Evolutionary conservation across 2,797 vertebrate genomes (phyloP), one percentile per base, ranked within the genome.

Genomic region (Eulemur rubriventer): DNA sequence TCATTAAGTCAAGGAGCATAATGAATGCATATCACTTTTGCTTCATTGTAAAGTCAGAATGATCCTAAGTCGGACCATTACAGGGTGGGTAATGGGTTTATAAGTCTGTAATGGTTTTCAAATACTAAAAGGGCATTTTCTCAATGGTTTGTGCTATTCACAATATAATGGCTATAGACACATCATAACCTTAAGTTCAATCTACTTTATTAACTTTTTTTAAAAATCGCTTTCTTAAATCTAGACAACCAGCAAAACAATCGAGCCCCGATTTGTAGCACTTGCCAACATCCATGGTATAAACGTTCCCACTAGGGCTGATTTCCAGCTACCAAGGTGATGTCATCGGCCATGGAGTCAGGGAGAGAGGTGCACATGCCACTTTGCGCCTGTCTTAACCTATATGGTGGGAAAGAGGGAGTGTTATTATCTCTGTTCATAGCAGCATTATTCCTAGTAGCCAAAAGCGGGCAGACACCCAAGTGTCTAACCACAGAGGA

Each of bases 371-470:
- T 1, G 6, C 8, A 65, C 67, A 26, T 20, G 5, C 9, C 48
- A 7, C 26, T 20, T 2, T 7, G 22, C 22, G 4, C 24, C 55
- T 8, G 22, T 57, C 55, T 57, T 10, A 57, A 24, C 55, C 55
- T 57, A 9, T 4, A 10, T 24, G 55, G 22, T 0, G 38, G 72
- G 55, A 43, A 43, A n/a, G 41, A 57, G 41, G 18, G 38, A 20
- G 57, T 30, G 30, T n/a, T 11, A 14, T 11, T 6, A 12, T 12
- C 35, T 35, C 0, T 1, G 18, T 48, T 50, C 8, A 2, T 5
- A 28, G 81, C 2, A 22, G 26, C 2, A 17, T 46, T 30, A 57
- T 41, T 63, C 9, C 14, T 20, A 12, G 10, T 1, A 43, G 72
- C 41, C 24, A 8, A 69, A 43, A 92, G 67, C 43, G 2, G 43